Conservation (phyloP, 2,797 vertebrate genomes). For the Tenualosa ilisha region DNA sequence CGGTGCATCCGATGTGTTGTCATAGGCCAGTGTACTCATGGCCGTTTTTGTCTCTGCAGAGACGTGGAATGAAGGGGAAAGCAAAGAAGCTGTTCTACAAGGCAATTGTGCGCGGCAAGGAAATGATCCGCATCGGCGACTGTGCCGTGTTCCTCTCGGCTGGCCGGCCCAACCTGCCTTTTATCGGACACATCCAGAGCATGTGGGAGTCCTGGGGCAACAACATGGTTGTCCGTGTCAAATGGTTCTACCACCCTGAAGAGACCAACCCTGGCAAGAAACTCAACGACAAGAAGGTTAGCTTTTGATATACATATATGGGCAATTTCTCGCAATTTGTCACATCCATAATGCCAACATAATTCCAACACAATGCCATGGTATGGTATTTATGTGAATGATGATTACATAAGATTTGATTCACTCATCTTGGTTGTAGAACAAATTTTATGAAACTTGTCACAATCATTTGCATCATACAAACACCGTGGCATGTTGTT, state of each 20-base stretch:
- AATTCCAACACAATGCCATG: too few species aligned
- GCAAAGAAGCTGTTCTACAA: slow-evolving; percentile 99
- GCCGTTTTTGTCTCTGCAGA: slow-evolving; percentile 70
- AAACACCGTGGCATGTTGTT: too few species aligned
- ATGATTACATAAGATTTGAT: too few species aligned
- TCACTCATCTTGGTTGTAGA: too few species aligned
- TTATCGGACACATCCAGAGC: slow-evolving; percentile 98
- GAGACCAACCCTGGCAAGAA: slow-evolving; percentile 98
- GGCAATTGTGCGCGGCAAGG: slow-evolving; percentile 93
- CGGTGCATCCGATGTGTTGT: not conserved
- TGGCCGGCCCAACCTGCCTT: slow-evolving; percentile 95
- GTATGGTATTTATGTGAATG: too few species aligned
- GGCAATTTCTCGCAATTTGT: too few species aligned
- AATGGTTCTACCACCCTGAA: slow-evolving; percentile 99
- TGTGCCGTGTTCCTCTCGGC: slow-evolving; percentile 96
- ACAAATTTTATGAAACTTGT: too few species aligned
- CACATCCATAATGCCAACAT: too few species aligned
- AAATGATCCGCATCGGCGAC: slow-evolving; percentile 97
- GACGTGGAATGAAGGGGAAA: slow-evolving; percentile 98
- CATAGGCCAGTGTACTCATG: not conserved
- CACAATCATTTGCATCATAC: too few species aligned
- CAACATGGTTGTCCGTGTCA: slow-evolving; percentile 99
- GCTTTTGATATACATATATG: not conserved
- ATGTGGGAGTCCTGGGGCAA: slow-evolving; percentile 99
- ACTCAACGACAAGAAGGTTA: slow-evolving; percentile 93